Percentiles rank a stretch among this genome's conserved stretches.
Evolutionary conservation across 2,797 vertebrate genomes (phyloP).

Genomic region (Peromyscus eremicus): DNA sequence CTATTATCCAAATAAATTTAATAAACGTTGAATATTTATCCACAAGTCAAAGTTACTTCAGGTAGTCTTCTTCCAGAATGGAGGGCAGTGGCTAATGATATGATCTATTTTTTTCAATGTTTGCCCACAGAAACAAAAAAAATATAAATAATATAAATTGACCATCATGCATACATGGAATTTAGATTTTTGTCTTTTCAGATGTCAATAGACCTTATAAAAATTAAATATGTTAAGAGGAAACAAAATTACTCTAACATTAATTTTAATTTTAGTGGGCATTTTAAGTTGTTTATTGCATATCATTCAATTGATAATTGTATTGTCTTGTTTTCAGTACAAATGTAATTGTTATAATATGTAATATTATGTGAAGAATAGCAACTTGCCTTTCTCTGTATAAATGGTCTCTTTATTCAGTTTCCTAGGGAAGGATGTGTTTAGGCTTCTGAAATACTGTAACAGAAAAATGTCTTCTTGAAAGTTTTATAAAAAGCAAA

Average conservation of each 20-base stretch:
- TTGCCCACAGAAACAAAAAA: not conserved
- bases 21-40: not conserved
- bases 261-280: not conserved
- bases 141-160: not conserved
- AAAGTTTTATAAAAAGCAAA: slow-evolving; percentile 24
- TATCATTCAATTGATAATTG: not conserved
- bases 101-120: not conserved
- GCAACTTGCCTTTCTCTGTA: not conserved
- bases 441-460: not conserved
- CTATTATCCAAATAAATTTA: not conserved
- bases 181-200: not conserved
- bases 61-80: not conserved
- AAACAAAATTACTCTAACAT: not conserved
- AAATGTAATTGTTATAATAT: not conserved
- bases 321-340: not conserved
- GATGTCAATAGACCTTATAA: not conserved
- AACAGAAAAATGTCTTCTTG: slow-evolving; percentile 40
- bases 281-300: not conserved
- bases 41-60: not conserved
- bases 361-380: not conserved
- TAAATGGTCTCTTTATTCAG: not conserved
- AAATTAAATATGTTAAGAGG: slow-evolving; percentile 30
- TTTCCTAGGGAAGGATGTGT: not conserved
- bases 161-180: not conserved
- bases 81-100: not conserved